A percentile compares a stretch with the other conserved stretches of the same genome.
These are phyloP conservation scores for Trachemys scripta DNA, from an alignment of 2,113 vertebrate species.

Conservation along the genomic window DNA sequence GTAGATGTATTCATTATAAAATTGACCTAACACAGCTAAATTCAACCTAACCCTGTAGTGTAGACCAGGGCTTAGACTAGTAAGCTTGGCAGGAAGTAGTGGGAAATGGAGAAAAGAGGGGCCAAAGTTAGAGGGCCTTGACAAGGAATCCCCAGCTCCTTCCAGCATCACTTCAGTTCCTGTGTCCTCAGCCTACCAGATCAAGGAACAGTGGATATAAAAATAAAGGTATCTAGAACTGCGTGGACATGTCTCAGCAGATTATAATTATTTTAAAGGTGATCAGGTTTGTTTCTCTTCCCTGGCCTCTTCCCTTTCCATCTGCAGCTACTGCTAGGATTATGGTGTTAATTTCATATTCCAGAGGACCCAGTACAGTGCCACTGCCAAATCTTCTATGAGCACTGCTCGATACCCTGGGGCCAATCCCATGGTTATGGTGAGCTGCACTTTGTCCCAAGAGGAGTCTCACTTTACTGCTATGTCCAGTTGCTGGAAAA, in stretches of 20 bases:
- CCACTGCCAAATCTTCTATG: background rate
- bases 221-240: background rate
- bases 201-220: background rate
- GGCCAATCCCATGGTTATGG: background rate
- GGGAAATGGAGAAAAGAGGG: rapidly evolving
- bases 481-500: background rate
- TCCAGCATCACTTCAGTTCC: background rate
- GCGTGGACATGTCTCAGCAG: background rate
- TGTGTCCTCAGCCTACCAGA: background rate
- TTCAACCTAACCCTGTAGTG: too few species aligned
- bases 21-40: too few species aligned
- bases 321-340: background rate
- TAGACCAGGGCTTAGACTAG: rapidly evolving
- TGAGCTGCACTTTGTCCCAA: background rate
- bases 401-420: background rate
- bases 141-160: rapidly evolving
- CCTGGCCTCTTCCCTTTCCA: background rate
- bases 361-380: background rate
- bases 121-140: background rate
- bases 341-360: background rate
- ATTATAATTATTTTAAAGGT: background rate
- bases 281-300: background rate
- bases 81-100: background rate
- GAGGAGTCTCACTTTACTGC: background rate
- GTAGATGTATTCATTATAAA: too few species aligned